Evolutionary conservation across 1,140 invertebrate species (phyloP).

Genomic region (Uloborus diversus): DNA sequence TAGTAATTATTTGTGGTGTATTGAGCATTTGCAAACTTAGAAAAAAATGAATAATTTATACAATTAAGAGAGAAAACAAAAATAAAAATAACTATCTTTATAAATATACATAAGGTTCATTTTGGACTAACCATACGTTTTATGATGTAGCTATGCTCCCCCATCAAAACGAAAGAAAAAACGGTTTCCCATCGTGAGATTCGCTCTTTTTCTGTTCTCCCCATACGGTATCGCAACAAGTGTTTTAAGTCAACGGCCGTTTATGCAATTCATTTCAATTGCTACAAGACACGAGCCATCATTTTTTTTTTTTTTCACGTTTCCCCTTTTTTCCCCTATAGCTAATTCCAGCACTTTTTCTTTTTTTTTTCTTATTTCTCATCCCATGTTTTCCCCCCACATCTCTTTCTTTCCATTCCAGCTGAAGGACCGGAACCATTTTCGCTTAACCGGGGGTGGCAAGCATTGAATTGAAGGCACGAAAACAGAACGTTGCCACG

Average conservation of each 20-base stretch:
- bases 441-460: constrained; percentile 24
- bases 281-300: constrained; percentile 23
- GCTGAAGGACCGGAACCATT: constrained; percentile 42
- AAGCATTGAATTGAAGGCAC: neutral
- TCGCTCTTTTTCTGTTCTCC: neutral
- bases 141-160: too few relatives aligned
- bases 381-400: neutral
- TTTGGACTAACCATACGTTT: too few relatives aligned
- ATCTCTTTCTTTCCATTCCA: constrained; percentile 30
- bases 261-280: constrained; percentile 54
- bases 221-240: neutral
- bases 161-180: too few relatives aligned
- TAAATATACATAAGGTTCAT: too few relatives aligned
- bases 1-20: too few relatives aligned
- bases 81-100: too few relatives aligned
- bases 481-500: constrained; percentile 33
- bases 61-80: too few relatives aligned
- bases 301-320: constrained; percentile 1
- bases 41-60: too few relatives aligned
- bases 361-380: neutral
- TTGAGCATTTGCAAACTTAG: too few relatives aligned
- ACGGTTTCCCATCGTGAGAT: too few relatives aligned
- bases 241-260: constrained; percentile 41
- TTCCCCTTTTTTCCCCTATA: neutral
- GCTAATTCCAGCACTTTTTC: neutral